These are phyloP conservation scores for Monarcha castaneiventris DNA, from an alignment of 2,113 vertebrate genomes.

Conservation along the genomic window DNA sequence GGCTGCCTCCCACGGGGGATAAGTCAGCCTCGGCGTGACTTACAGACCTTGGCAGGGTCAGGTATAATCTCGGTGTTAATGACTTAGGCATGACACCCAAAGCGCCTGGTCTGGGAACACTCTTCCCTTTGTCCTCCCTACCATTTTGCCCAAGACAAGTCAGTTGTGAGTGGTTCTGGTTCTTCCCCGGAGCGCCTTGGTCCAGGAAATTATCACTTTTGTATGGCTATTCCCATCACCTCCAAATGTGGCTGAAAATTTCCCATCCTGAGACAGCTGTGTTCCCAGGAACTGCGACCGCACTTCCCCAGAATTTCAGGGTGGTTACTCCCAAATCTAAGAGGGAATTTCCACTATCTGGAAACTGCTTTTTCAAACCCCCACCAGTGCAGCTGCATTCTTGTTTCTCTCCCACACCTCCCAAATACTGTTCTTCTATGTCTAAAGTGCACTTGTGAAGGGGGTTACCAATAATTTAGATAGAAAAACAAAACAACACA, in stretches of 20 bases:
- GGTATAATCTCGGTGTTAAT: neutral
- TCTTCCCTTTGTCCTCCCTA: neutral
- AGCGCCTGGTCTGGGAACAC: neutral
- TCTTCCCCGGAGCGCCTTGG: neutral
- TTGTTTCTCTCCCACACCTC: neutral
- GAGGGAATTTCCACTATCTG: neutral
- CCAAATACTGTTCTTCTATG: no score
- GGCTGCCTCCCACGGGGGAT: neutral
- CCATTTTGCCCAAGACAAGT: neutral
- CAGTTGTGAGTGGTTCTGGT: neutral
- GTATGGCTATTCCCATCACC: neutral
- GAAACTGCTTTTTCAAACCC: neutral
- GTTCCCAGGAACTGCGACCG: neutral
- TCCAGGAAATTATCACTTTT: neutral
- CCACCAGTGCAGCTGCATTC: neutral
- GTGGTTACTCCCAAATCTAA: neutral
- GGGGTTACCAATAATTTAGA: neutral
- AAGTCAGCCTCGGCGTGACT: neutral
- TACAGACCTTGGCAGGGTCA: neutral
- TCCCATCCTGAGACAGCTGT: neutral
- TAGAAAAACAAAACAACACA: neutral
- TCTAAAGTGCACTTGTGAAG: rapidly evolving
- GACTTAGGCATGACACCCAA: neutral
- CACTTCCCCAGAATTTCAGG: neutral
- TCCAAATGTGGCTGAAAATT: neutral